A percentile compares a stretch with the other conserved stretches of the same genome.
These are phyloP conservation scores for Callopanchax toddi DNA, from an alignment of 2,113 vertebrate species.

Conservation along the genomic window DNA sequence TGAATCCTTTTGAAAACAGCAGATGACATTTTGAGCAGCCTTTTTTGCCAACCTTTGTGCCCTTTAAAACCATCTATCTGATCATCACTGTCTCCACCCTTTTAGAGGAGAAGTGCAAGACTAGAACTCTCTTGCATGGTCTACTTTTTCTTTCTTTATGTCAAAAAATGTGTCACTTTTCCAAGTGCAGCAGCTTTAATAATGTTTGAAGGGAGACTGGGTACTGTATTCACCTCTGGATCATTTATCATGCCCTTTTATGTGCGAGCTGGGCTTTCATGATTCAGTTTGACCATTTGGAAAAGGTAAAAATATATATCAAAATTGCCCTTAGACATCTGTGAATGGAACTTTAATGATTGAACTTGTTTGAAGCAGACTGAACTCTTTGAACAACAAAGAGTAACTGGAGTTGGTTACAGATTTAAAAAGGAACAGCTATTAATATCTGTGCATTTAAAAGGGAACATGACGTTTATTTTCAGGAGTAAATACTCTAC, in stretches of 20 bases:
- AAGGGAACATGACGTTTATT: too few relatives aligned
- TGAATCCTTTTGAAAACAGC: too few relatives aligned
- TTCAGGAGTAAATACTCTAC: neutral
- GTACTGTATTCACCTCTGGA: neutral
- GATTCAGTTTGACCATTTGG: conserved; percentile 1
- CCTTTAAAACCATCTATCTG: too few relatives aligned
- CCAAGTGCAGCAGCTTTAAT: neutral
- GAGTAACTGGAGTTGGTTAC: neutral
- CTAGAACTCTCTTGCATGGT: too few relatives aligned
- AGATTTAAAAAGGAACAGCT: too few relatives aligned
- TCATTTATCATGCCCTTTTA: neutral
- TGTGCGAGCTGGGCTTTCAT: neutral
- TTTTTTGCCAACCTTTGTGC: too few relatives aligned
- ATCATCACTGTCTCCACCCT: too few relatives aligned
- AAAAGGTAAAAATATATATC: neutral
- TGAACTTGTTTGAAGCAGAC: neutral
- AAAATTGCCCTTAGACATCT: neutral
- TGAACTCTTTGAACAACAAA: neutral
- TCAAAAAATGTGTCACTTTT: too few relatives aligned
- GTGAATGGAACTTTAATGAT: neutral
- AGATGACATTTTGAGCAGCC: too few relatives aligned
- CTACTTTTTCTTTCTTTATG: too few relatives aligned
- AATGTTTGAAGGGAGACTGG: neutral
- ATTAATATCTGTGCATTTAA: too few relatives aligned
- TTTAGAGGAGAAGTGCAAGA: too few relatives aligned